Evolutionary conservation across 2,113 vertebrate genomes (phyloP), one percentile per base, ranked within the genome.

Genomic region (Chascanopsetta lugubris): DNA sequence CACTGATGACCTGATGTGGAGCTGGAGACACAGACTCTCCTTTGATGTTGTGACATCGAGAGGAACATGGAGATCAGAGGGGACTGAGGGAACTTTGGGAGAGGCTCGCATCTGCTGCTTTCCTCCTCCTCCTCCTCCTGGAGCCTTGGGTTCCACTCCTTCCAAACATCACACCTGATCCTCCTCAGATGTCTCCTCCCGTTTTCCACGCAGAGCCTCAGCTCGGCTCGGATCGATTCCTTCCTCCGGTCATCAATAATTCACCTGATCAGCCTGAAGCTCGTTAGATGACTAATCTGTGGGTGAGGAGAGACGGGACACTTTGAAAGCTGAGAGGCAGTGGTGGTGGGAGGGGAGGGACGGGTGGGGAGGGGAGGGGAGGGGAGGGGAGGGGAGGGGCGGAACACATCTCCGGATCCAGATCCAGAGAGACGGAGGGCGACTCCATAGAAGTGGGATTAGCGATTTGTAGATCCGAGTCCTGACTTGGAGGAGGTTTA

Each of bases 271-370:
- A 64, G 77, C 58, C 75, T 84, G 86, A 84, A 82, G 78, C 75
- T 87, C 89, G 86, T 92, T 92, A 92, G 89, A 87, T 84, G 85
- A 88, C 75, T 86, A 83, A 87, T 87, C 78, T 72, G 65, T 70
- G 85, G 79, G 77, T 40, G 78, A 62, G 77, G 74, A 75, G 80
- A 63, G 75, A 71, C 12, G 42, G 78, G 57, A 15, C 7, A 43
- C 80, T 86, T 80, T 82, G 86, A 90, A 89, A 90, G 72, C 82
- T 32, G 88, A 90, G 65, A 80, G 70, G 69, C 67, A 79, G 81
- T 47, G 38, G 70, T 80, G 69, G 71, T 47, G 17, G 40, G 34
- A 50, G 43, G 72, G 70, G 63, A 72, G 71, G 67, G 82, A 68
- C 20, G 25, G 74, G n/a, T n/a, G n/a, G n/a, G n/a, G n/a, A n/a